phyloP scores from a whole-genome alignment of 2,888 invertebrate species.

The Auanema freiburgensis region DNA sequence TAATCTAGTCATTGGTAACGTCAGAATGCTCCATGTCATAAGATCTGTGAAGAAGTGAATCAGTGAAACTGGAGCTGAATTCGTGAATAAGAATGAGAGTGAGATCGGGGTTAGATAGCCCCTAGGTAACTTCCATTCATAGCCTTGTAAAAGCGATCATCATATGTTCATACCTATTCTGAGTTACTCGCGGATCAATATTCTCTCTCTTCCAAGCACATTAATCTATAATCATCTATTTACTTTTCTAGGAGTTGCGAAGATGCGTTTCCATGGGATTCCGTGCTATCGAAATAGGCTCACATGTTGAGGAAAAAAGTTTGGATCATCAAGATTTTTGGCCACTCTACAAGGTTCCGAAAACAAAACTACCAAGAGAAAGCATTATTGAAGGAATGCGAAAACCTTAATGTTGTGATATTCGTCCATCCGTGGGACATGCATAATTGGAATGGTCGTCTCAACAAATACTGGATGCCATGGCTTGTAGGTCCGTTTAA shows the following conservation, averaged over 20 bases:
- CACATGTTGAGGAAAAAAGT: slow-evolving; percentile 71
- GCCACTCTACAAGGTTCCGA: slow-evolving; percentile 68
- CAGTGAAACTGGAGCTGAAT: no score
- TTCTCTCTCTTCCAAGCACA: background rate
- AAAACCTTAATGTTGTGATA: slow-evolving; percentile 67
- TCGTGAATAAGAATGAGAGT: no score
- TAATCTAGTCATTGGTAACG: no score
- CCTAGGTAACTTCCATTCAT: no score
- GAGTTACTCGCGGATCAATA: no score
- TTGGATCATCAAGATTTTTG: slow-evolving; percentile 68
- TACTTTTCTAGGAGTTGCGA: slow-evolving; percentile 66
- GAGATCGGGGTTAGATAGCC: no score
- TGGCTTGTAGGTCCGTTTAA: slow-evolving; percentile 69
- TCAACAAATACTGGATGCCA: slow-evolving; percentile 70
- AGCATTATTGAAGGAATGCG: slow-evolving; percentile 66
- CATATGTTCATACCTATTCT: no score
- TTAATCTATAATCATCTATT: background rate
- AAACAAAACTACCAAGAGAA: background rate
- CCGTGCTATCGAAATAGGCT: slow-evolving; percentile 70
- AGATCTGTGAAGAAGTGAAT: no score
- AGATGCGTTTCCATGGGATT: slow-evolving; percentile 68
- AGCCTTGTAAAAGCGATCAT: no score
- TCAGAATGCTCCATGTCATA: no score
- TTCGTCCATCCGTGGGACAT: slow-evolving; percentile 73
- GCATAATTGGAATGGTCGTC: slow-evolving; percentile 67